These are phyloP conservation scores for Dendropsophus ebraccatus DNA, from an alignment of 2,113 vertebrate genomes.

Conservation along the genomic window DNA sequence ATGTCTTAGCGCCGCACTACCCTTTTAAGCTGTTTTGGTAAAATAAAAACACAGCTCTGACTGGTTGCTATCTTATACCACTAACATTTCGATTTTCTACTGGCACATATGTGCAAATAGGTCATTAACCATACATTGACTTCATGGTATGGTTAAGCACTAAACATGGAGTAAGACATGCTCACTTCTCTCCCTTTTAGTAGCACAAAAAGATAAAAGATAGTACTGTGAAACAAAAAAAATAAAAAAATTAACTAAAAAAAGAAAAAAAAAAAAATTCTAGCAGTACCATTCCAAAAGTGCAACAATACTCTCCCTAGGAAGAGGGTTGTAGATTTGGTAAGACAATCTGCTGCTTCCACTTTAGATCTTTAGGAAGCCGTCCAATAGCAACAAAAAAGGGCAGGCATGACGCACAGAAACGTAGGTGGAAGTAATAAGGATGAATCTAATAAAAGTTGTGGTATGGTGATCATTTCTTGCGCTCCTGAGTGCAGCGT, in stretches of 20 bases:
- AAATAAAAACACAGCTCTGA: no score
- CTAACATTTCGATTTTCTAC: not conserved
- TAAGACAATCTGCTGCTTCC: slow-evolving; percentile 28
- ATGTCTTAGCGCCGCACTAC: no score
- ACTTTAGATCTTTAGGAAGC: slow-evolving; percentile 20
- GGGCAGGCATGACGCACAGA: slow-evolving; percentile 11
- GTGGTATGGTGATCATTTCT: slow-evolving; percentile 73
- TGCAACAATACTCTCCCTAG: slow-evolving; percentile 44
- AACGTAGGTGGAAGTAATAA: slow-evolving; percentile 27
- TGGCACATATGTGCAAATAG: not conserved
- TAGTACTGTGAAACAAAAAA: not conserved
- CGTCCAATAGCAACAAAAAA: slow-evolving; percentile 34
- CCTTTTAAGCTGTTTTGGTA: no score
- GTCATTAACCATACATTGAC: not conserved
- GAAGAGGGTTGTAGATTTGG: slow-evolving; percentile 33
- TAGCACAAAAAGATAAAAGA: not conserved
- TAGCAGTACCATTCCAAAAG: slow-evolving; percentile 50
- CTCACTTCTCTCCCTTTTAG: not conserved
- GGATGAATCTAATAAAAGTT: slow-evolving; percentile 14
- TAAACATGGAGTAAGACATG: not conserved
- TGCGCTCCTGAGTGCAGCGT: slow-evolving; percentile 92
- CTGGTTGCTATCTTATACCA: not conserved
- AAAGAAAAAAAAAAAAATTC: not conserved
- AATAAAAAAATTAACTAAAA: no score
- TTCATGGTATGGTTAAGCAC: not conserved